phyloP scores from a whole-genome alignment of 2,113 vertebrate species.

The Crypturellus undulatus region DNA sequence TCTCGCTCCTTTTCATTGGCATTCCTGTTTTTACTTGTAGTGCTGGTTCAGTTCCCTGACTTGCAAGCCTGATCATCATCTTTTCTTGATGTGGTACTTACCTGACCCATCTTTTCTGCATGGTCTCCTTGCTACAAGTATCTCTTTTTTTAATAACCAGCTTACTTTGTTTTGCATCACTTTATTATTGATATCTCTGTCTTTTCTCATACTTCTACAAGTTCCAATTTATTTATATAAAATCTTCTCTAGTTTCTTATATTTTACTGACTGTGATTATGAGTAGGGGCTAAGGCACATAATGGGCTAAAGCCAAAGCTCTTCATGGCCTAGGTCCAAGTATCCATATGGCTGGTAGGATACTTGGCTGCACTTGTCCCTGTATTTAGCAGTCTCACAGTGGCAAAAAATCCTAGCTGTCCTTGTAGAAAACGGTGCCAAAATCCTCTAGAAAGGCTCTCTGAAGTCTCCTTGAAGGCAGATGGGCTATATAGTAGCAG shows the following conservation, averaged over 20 bases:
- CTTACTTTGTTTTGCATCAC: neutral
- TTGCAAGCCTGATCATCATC: neutral
- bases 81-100: neutral
- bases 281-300: neutral
- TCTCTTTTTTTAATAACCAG: neutral
- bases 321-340: neutral
- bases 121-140: neutral
- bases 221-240: neutral
- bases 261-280: neutral
- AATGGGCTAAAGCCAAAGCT: neutral
- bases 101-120: neutral
- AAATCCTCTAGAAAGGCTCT: neutral
- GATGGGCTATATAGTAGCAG: neutral
- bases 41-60: slow-evolving; percentile 25
- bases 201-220: neutral
- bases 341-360: neutral
- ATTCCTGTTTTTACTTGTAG: neutral
- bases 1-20: neutral
- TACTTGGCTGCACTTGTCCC: neutral
- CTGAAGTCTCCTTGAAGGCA: neutral
- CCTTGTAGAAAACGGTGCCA: neutral
- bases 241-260: neutral
- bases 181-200: neutral
- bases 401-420: neutral
- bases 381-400: neutral